These are phyloP conservation scores for Tenebrosternarchus preto DNA, from an alignment of 2,113 vertebrate species.

Conservation along the genomic window DNA sequence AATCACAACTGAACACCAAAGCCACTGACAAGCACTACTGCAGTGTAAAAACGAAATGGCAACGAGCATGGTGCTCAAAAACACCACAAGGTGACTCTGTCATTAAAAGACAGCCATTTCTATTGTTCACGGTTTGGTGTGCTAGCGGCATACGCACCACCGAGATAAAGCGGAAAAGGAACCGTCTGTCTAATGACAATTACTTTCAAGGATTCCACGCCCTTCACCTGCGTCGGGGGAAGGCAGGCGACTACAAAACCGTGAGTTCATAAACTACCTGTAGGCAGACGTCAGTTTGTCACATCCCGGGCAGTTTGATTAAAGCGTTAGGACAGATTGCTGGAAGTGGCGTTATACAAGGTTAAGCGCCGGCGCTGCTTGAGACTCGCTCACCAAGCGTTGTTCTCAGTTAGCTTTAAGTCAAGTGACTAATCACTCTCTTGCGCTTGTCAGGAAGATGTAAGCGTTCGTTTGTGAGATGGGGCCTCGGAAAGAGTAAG, in stretches of 20 bases:
- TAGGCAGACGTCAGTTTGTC: constrained; percentile 18
- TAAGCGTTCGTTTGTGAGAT: neutral
- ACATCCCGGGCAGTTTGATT: constrained; percentile 22
- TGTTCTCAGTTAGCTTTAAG: constrained; percentile 37
- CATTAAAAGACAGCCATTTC: neutral
- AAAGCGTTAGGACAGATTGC: constrained; percentile 31
- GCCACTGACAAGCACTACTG: neutral
- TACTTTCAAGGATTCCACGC: constrained; percentile 1
- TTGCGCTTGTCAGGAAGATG: constrained; percentile 24
- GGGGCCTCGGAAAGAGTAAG: neutral
- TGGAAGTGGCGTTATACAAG: constrained; percentile 14
- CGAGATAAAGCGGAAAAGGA: constrained; percentile 29
- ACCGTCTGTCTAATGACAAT: constrained; percentile 40
- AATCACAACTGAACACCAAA: constrained; percentile 2
- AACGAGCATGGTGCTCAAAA: neutral
- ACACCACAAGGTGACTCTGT: constrained; percentile 33
- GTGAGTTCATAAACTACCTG: constrained; percentile 26
- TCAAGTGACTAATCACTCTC: constrained; percentile 36
- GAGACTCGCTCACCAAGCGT: constrained; percentile 14
- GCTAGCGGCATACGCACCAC: neutral
- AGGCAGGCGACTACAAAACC: neutral
- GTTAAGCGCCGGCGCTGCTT: neutral
- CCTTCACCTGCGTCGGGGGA: constrained; percentile 11
- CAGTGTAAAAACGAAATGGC: constrained; percentile 13
- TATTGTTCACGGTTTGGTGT: constrained; percentile 17